These are phyloP conservation scores for Pempheris klunzingeri DNA, from an alignment of 2,797 vertebrate genomes.

Conservation along the genomic window DNA sequence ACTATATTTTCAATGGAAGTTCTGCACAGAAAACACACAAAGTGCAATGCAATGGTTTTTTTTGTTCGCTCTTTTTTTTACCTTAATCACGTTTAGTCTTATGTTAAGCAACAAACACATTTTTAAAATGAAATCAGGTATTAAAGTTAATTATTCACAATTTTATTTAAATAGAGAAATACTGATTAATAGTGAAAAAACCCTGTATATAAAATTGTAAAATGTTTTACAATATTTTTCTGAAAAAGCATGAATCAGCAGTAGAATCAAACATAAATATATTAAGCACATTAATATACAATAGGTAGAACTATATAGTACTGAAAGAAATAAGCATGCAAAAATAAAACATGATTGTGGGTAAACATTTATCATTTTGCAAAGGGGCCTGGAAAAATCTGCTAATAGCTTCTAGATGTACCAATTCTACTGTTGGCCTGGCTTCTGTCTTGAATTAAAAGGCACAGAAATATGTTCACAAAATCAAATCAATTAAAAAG, in stretches of 20 bases:
- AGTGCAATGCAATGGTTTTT: neutral
- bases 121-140: neutral
- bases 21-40: neutral
- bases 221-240: constrained; percentile 13
- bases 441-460: constrained; percentile 41
- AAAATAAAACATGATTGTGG: neutral
- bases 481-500: neutral
- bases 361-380: constrained; percentile 1
- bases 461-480: constrained; percentile 44
- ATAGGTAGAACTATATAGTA: neutral
- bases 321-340: neutral
- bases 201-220: constrained; percentile 22
- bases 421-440: neutral
- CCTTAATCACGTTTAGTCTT: neutral
- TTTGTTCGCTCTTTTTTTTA: no score
- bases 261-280: constrained; percentile 6
- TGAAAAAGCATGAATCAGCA: neutral
- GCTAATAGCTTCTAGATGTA: neutral
- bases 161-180: constrained; percentile 49
- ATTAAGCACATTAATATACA: constrained; percentile 3
- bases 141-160: neutral
- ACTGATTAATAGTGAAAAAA: constrained; percentile 11
- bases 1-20: neutral
- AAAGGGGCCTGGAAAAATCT: neutral
- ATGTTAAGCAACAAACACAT: neutral